These are phyloP conservation scores for Turritopsis rubra DNA, from an alignment of 30 jellyfish, hydroid and myxozoan species.

Conservation along the genomic window DNA sequence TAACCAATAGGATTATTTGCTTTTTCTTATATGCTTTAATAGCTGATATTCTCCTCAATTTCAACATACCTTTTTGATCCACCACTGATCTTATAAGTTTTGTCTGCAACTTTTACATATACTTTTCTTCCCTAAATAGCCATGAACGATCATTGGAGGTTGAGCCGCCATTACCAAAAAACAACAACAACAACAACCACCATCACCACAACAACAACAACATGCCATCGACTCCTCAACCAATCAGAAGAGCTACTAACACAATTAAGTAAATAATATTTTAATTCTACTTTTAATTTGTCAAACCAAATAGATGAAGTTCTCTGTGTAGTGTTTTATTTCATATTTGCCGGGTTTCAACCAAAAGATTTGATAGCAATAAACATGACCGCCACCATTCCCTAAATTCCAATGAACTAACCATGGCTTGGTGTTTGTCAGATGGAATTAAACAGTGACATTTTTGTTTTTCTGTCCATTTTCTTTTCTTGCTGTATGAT, in stretches of 20 bases:
- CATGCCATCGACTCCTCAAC: constrained; percentile 23
- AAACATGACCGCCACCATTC: too few species aligned
- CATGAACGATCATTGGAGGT: constrained; percentile 24
- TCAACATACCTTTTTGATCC: not conserved
- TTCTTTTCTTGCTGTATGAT: not conserved
- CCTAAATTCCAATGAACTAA: too few species aligned
- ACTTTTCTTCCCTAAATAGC: not conserved
- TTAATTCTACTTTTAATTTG: not conserved
- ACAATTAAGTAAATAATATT: not conserved
- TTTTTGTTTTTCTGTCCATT: too few species aligned
- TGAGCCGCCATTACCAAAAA: constrained; percentile 31
- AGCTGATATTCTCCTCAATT: too few species aligned
- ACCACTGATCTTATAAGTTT: not conserved
- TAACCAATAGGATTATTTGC: too few species aligned
- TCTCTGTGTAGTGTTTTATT: too few species aligned
- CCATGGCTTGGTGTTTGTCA: too few species aligned
- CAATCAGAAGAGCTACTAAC: constrained; percentile 8
- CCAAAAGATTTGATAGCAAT: too few species aligned
- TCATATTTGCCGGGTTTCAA: too few species aligned
- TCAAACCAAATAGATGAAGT: not conserved
- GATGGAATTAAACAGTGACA: too few species aligned
- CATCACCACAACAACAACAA: constrained; percentile 15
- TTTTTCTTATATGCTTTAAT: too few species aligned
- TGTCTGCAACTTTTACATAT: not conserved
- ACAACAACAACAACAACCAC: constrained; percentile 20